A percentile compares a stretch with the other conserved stretches of the same genome.
Evolutionary conservation across 2,797 vertebrate genomes (phyloP).

Genomic region (Sebastes steindachneri): DNA sequence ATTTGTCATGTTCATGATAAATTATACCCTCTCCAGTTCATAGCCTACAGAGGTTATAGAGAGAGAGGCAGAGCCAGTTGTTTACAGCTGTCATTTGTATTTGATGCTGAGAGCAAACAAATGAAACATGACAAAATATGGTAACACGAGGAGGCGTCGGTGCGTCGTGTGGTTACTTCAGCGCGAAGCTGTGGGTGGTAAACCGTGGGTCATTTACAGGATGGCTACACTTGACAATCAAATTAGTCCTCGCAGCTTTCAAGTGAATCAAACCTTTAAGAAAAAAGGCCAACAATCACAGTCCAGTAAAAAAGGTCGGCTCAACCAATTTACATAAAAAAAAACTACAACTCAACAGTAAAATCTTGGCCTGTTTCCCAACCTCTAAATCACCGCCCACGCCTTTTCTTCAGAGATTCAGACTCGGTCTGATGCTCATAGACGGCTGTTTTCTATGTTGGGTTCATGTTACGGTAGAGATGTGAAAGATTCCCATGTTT

Average conservation of each 20-base stretch:
- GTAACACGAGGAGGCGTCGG: conserved; percentile 34
- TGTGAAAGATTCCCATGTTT: not conserved
- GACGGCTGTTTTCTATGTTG: not conserved
- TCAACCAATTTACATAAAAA: not conserved
- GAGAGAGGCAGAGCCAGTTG: conserved; percentile 30
- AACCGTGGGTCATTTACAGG: conserved; percentile 29
- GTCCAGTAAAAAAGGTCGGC: conserved; percentile 17
- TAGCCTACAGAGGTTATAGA: conserved; percentile 60
- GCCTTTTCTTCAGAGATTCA: not conserved
- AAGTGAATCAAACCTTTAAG: conserved; percentile 33
- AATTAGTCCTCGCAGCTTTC: conserved; percentile 30
- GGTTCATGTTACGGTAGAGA: not conserved
- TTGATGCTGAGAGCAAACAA: conserved; percentile 46
- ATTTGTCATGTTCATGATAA: conserved; percentile 83
- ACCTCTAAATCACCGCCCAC: not conserved
- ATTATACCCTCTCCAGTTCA: conserved; percentile 76
- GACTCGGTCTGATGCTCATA: not conserved
- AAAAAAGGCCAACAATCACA: conserved; percentile 15
- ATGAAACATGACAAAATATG: conserved; percentile 66
- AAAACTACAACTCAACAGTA: not conserved
- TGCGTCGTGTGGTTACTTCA: not conserved
- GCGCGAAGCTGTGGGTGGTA: conserved; percentile 29
- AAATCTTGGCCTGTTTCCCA: not conserved
- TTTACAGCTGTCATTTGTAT: conserved; percentile 66
- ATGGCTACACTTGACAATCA: conserved; percentile 13